Evolutionary conservation across 2,113 vertebrate genomes (phyloP).

Genomic region (Microtus pennsylvanicus): DNA sequence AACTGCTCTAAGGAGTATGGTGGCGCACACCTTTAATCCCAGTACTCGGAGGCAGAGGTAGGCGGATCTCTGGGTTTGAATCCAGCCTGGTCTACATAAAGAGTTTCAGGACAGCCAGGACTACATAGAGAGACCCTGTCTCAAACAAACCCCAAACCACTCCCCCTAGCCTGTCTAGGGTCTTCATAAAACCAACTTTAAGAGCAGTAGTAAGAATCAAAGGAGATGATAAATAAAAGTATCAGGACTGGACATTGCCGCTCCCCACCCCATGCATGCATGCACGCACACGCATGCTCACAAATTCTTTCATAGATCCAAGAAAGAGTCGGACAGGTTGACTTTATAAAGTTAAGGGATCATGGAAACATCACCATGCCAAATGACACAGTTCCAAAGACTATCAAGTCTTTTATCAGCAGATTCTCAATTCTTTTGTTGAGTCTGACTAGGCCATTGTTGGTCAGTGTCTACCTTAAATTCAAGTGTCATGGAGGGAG

Average conservation of each 20-base stretch:
- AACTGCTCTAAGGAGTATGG: background rate
- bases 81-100: no score
- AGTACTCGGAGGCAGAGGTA: background rate
- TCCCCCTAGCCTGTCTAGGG: background rate
- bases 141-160: background rate
- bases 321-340: background rate
- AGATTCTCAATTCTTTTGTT: conserved; percentile 16
- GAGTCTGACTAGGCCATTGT: background rate
- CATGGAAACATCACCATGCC: background rate
- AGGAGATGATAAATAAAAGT: background rate
- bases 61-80: background rate
- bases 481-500: background rate
- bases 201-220: background rate
- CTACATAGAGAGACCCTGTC: background rate
- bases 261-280: background rate
- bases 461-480: background rate
- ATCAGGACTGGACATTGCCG: background rate
- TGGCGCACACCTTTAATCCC: background rate
- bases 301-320: background rate
- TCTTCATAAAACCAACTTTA: background rate
- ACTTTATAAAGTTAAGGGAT: background rate
- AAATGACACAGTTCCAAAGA: background rate
- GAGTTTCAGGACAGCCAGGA: background rate
- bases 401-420: background rate
- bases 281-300: background rate